These are phyloP conservation scores for Hirtodrosophila trivittata DNA, from an alignment of 2,888 invertebrate species.

Conservation along the genomic window DNA sequence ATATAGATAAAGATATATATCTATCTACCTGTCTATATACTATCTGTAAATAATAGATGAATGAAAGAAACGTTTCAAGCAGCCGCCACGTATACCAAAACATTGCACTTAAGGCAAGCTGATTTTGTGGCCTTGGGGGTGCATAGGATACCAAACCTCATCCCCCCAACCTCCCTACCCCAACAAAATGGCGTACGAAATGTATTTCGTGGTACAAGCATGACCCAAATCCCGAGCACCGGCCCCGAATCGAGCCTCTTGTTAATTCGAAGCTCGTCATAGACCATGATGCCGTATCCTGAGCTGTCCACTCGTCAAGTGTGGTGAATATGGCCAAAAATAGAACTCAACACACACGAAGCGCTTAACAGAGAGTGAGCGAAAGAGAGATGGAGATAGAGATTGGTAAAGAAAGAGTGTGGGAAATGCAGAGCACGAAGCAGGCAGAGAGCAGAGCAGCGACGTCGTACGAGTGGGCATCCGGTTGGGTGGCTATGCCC, in stretches of 20 bases:
- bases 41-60: too few species aligned
- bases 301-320: slow-evolving; percentile 7
- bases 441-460: slow-evolving; percentile 3
- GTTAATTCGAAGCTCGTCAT: slow-evolving; percentile 31
- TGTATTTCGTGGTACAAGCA: slow-evolving; percentile 18
- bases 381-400: neutral
- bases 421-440: slow-evolving; percentile 11
- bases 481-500: slow-evolving; percentile 4
- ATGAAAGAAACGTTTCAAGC: too few species aligned
- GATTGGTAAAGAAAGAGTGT: neutral
- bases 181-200: neutral
- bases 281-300: slow-evolving; percentile 37
- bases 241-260: slow-evolving; percentile 35
- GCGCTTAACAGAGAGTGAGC: neutral
- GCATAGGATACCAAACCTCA: neutral
- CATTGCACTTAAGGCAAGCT: slow-evolving; percentile 31
- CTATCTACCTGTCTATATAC: too few species aligned
- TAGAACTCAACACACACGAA: slow-evolving; percentile 44
- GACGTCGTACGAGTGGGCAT: slow-evolving; percentile 12
- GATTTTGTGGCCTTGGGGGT: slow-evolving; percentile 37
- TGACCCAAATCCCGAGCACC: slow-evolving; percentile 51
- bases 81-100: slow-evolving; percentile 24
- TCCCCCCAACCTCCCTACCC: too few species aligned
- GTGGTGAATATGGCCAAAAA: slow-evolving; percentile 27
- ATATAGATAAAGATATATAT: too few species aligned